Evolutionary conservation across 1,140 invertebrate species (phyloP).

Genomic region (Hirudo medicinalis): DNA sequence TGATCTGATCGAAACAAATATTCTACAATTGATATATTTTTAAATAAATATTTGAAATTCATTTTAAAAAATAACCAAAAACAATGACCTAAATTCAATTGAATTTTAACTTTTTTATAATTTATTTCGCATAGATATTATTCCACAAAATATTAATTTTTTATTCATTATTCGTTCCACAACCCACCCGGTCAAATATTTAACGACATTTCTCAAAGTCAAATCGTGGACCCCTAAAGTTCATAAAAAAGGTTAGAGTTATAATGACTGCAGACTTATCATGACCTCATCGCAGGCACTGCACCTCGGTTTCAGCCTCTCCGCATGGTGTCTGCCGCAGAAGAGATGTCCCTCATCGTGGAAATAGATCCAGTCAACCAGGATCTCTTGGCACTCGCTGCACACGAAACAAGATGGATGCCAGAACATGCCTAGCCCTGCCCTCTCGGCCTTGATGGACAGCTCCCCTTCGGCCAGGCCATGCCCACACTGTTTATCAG

Average conservation of each 20-base stretch:
- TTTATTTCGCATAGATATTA: too few species aligned
- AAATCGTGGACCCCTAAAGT: not conserved
- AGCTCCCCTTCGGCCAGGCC: slow-evolving; percentile 69
- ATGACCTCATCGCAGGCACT: slow-evolving; percentile 86
- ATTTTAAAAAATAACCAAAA: too few species aligned
- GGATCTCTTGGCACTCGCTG: slow-evolving; percentile 74
- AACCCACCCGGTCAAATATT: not conserved
- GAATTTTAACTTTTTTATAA: slow-evolving; percentile 1
- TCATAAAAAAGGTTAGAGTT: not conserved
- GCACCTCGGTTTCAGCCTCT: slow-evolving; percentile 85
- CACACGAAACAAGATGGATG: slow-evolving; percentile 88
- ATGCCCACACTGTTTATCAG: slow-evolving; percentile 60
- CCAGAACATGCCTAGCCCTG: slow-evolving; percentile 63
- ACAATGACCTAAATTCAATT: too few species aligned
- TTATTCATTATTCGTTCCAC: not conserved
- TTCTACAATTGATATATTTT: too few species aligned
- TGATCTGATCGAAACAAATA: slow-evolving; percentile 22
- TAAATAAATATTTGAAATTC: too few species aligned
- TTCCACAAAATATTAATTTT: too few species aligned
- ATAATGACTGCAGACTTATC: not conserved
- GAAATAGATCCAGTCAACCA: slow-evolving; percentile 97
- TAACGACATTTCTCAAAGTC: not conserved
- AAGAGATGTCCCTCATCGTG: slow-evolving; percentile 66
- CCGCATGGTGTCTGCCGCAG: slow-evolving; percentile 90
- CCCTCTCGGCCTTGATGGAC: slow-evolving; percentile 69